These are phyloP conservation scores for Dysidea cf. avara DNA, from an alignment of 37 sponge, comb jelly and placozoan species.

Conservation along the genomic window DNA sequence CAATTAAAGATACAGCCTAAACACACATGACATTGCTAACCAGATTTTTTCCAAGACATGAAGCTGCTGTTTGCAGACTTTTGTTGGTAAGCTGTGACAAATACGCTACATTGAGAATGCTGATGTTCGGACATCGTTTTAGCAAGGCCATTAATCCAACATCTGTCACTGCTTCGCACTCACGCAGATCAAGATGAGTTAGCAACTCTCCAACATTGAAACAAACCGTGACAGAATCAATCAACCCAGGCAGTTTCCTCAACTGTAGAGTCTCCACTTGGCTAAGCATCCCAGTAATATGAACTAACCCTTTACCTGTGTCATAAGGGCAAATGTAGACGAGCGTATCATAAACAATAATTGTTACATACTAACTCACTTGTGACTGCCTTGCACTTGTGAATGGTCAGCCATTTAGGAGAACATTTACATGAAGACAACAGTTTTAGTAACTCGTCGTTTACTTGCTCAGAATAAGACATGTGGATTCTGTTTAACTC, in stretches of 20 bases:
- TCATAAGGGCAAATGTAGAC: neutral
- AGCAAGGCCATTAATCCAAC: conserved; percentile 41
- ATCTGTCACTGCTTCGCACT: conserved; percentile 43
- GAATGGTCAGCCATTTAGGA: conserved; percentile 54
- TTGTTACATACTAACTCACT: conserved; percentile 49
- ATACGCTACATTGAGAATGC: conserved; percentile 42
- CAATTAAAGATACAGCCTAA: neutral
- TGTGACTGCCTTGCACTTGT: conserved; percentile 68
- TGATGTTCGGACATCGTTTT: conserved; percentile 66
- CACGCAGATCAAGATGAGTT: conserved; percentile 29
- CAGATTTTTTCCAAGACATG: conserved; percentile 43
- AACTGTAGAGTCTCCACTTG: conserved; percentile 48
- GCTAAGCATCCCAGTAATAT: conserved; percentile 33
- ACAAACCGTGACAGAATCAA: conserved; percentile 30
- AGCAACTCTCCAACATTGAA: conserved; percentile 25
- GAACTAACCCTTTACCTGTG: conserved; percentile 64
- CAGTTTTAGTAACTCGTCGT: conserved; percentile 56
- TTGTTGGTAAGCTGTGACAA: conserved; percentile 51
- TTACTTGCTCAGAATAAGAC: conserved; percentile 55
- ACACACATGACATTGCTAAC: conserved; percentile 23
- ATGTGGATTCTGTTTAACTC: conserved; percentile 58
- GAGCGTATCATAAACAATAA: too few species aligned
- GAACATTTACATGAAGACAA: conserved; percentile 51
- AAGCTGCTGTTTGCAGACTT: conserved; percentile 32
- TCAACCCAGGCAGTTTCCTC: conserved; percentile 32